A percentile compares a stretch with the other conserved stretches of the same genome.
phyloP scores from a whole-genome alignment of 1,140 invertebrate species.

The Leptinotarsa texana region DNA sequence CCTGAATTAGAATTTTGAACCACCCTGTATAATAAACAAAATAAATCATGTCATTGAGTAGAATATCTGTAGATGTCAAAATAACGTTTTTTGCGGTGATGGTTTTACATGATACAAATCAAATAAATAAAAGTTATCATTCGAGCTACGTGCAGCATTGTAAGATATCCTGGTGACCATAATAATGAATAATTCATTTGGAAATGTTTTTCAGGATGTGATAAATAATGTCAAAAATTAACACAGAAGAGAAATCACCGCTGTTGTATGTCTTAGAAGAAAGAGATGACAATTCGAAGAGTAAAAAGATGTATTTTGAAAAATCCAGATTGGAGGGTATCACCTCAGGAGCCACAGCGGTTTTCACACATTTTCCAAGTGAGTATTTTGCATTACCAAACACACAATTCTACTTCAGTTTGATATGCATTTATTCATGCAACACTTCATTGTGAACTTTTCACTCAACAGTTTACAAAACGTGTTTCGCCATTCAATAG shows the following conservation, averaged over 20 bases:
- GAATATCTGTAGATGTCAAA: background rate
- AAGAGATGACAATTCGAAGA: conserved; percentile 29
- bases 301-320: conserved; percentile 36
- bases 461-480: too few relatives aligned
- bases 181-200: background rate
- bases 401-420: too few relatives aligned
- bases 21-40: background rate
- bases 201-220: conserved; percentile 11
- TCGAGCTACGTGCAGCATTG: background rate
- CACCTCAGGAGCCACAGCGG: conserved; percentile 42
- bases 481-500: too few relatives aligned
- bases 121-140: too few relatives aligned
- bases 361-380: conserved; percentile 51
- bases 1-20: background rate
- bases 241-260: conserved; percentile 41
- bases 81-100: background rate
- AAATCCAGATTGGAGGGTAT: conserved; percentile 41
- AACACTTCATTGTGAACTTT: too few relatives aligned
- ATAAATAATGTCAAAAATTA: conserved; percentile 14
- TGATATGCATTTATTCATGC: too few relatives aligned
- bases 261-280: conserved; percentile 35
- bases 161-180: background rate
- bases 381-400: conserved; percentile 24
- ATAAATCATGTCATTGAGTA: background rate
- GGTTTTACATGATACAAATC: background rate